A percentile compares a stretch with the other conserved stretches of the same genome.
These are phyloP conservation scores for Drosophila punjabiensis DNA, from an alignment of 1,140 invertebrate species.

Conservation along the genomic window DNA sequence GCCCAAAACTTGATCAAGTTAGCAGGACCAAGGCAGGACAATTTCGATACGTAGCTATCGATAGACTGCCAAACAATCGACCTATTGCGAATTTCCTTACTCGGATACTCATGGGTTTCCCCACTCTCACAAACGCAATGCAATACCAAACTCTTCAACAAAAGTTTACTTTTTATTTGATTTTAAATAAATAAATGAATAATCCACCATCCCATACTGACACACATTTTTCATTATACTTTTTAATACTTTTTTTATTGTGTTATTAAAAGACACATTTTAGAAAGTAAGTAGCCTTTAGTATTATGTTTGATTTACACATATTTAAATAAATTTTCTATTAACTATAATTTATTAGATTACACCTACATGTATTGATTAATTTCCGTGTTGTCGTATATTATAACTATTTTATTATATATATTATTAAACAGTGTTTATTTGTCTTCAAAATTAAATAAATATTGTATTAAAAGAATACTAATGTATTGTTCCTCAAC, in stretches of 20 bases:
- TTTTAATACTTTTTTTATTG: conserved; percentile 49
- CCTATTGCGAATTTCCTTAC: not conserved
- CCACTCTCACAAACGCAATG: not conserved
- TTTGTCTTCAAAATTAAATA: conserved; percentile 13
- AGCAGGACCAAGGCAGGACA: conserved; percentile 1
- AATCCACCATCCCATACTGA: not conserved
- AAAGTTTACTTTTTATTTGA: not conserved
- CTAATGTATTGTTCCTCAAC: not conserved
- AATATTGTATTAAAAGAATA: not conserved
- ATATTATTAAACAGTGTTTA: conserved; percentile 37
- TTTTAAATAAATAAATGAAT: not conserved
- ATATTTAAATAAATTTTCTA: conserved; percentile 45
- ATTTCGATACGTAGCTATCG: not conserved
- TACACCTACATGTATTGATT: conserved; percentile 53
- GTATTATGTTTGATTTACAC: conserved; percentile 53
- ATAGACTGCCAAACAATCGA: not conserved
- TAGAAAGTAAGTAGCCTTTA: conserved; percentile 50
- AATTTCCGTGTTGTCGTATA: conserved; percentile 39
- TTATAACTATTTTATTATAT: conserved; percentile 47
- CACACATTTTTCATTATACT: not conserved
- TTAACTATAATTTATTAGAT: conserved; percentile 57
- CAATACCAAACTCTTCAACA: not conserved
- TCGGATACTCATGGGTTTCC: not conserved
- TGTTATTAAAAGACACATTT: conserved; percentile 50
- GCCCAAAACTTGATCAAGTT: not conserved